Percentiles rank a stretch among this genome's conserved stretches.
Evolutionary conservation across 1,140 invertebrate genomes (phyloP).

Genomic region (Formica exsecta): DNA sequence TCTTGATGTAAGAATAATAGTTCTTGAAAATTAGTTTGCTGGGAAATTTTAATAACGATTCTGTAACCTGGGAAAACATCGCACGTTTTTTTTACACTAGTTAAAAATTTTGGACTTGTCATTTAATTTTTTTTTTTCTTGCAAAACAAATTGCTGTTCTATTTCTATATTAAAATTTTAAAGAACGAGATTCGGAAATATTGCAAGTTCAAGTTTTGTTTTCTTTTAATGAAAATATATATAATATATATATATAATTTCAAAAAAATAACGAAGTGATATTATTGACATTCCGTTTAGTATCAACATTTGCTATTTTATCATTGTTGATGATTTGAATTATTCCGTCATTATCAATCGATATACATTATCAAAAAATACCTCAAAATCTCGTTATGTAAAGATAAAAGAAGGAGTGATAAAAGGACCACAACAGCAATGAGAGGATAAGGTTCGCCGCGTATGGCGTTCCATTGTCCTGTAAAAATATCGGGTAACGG

Average conservation of each 20-base stretch:
- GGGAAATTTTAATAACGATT: neutral
- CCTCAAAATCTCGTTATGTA: neutral
- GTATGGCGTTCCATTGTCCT: conserved; percentile 68
- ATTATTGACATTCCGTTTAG: neutral
- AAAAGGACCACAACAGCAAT: conserved; percentile 2
- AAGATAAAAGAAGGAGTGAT: neutral
- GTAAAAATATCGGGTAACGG: conserved; percentile 79
- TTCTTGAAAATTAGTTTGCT: neutral
- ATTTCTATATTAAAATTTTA: neutral
- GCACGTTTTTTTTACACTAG: neutral
- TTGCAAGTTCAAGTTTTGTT: neutral
- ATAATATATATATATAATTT: too few species aligned
- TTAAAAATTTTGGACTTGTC: neutral
- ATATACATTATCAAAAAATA: neutral
- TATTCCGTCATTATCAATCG: neutral
- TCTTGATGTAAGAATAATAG: neutral
- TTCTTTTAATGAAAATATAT: neutral
- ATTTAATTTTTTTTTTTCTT: neutral
- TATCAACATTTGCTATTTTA: too few species aligned
- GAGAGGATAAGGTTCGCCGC: conserved; percentile 29
- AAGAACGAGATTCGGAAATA: neutral
- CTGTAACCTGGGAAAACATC: neutral
- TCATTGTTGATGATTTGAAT: neutral
- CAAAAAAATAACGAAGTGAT: neutral
- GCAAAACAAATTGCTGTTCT: neutral